Base-by-base conservation (phyloP, 2,888 invertebrate species). In the Agriotes lineatus region DNA sequence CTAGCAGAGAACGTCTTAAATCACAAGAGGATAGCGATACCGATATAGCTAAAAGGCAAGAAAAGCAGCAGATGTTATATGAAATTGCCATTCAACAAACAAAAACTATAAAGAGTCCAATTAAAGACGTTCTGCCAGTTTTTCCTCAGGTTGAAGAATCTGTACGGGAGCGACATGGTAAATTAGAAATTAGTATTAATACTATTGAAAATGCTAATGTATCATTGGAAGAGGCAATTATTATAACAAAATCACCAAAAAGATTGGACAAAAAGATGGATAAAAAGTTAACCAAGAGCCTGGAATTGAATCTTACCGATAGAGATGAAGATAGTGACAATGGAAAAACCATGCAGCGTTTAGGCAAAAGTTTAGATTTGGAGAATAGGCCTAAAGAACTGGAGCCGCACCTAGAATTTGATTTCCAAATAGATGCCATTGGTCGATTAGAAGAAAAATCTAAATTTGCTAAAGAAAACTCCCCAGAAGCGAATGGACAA, bases 21-120 rank as follows among this genome's bases (percentile, higher is more conserved):
- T 91, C 91, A 0, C 91, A 90, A 81, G 92, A 92, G 79, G 92
- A 92, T 72, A 90, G 90, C 70, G 92, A 91, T 75, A 88, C 90
- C 0, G 91, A 91, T 80, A 89, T 89, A 52, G 90, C 89, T 0
- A 92, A 92, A 80, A 88, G 92, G 50, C 90, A 91, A 81, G 91
- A 91, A 77, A 89, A 91, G 72, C 92, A 92, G 77, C 92, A 92
- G 79, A 89, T 91, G 87, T 82, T 92, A 1, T 92, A 92, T 75
- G 92, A 92, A 84, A 90, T 90, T 2, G 92, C 92, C 1, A 88
- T 92, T 78, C 91, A 92, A 79, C 92, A 92, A 82, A 91, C 91
- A 0, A 91, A 91, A 76, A 91, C 91, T 0, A 85, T 92, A 72
- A 88, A 92, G 30, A 92, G 92, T 81, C 92, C 92, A 0, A 91